Evolutionary conservation across 1,140 invertebrate species (phyloP), one percentile per base, ranked within the genome.

Genomic region (Drosophila murphyi): DNA sequence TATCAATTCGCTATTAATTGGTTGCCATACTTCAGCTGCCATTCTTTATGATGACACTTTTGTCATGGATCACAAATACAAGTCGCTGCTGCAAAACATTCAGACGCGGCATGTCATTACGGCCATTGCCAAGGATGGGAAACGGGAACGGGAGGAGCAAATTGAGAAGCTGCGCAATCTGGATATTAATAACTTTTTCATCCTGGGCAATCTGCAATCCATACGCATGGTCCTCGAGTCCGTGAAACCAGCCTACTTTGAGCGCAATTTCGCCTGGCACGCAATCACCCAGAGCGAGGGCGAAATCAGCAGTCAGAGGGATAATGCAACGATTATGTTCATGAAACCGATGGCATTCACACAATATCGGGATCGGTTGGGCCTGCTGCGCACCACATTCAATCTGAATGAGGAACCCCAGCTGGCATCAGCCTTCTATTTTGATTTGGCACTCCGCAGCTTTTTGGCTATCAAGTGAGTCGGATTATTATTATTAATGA

Each of bases 1-100:
- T 20, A 20, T 20, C 20, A 20, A 20, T 20, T 20, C 20, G 20
- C 1, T 20, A 20, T 20, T 20, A 20, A 20, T 20, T 20, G 20
- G 20, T 0, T 20, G 20, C 20, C 20, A 20, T 20, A 20, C 0
- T 20, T 28, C 12, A 86, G 82, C 97, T 20, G 98, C 97, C 2
- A 96, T 98, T 48, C 93, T 98, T 5, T 98, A 97, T 91, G 97
- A 98, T 82, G 94, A 96, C 7, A 95, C 95, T 29, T 98, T 98
- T 83, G 95, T 97, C 0, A 97, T 98, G 96, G 96, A 97, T 78
- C 96, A 98, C 93, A 98, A 98, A 92, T 98, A 97, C 93, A 97
- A 97, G 92, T 97, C 97, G 5, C 92, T 98, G 2, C 92, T 98
- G 8, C 94, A 97, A 89, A 98, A 98, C 92, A 95, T 98, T 32